Base-by-base conservation (phyloP, 2,888 invertebrate species). In the Hedya salicella region DNA sequence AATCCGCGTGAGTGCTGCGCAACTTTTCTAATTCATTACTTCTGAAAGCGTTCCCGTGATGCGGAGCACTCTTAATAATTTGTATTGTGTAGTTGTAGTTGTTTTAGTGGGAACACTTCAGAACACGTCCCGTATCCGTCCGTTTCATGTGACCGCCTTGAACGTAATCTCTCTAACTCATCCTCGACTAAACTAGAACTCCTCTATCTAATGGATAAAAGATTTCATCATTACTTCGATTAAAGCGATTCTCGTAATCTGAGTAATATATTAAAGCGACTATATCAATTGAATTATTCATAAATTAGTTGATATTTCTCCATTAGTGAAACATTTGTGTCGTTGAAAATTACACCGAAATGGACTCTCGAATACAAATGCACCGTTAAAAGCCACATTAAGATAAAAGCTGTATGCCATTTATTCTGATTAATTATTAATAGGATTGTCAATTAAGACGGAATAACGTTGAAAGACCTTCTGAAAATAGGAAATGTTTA, bases 21-120 rank as follows among this genome's bases (percentile, higher is more conserved):
- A 92, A 92, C 89, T 92, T 91, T 91, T 91, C 91, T 91, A 92
- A 92, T 92, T 91, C 91, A 92, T 92, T 92, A 92, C 91, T 89
- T 89, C 88, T 89, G 89, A 92, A 91, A 91, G 92, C 91, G 90
- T 89, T 90, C 91, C 90, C 90, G 89, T 89, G 91, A 90, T 86
- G 89, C 82, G 85, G 86, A 86, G 89, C 90, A 90, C 92, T 91
- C 91, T 90, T 92, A 89, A 92, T 92, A 90, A 91, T 91, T 91
- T 91, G 90, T 92, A 91, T 90, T 91, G 90, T 90, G 82, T 90
- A 87, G 85, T 87, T 85, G 83, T 86, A 85, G 83, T 79, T 83
- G 77, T 77, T 86, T 83, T 78, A 81, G 76, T 79, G 76, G 80
- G 75, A 78, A 76, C 73, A 73, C 70, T 65, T 64, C 25, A 19